These are phyloP conservation scores for Mimas tiliae DNA, from an alignment of 2,888 invertebrate species.

Conservation along the genomic window DNA sequence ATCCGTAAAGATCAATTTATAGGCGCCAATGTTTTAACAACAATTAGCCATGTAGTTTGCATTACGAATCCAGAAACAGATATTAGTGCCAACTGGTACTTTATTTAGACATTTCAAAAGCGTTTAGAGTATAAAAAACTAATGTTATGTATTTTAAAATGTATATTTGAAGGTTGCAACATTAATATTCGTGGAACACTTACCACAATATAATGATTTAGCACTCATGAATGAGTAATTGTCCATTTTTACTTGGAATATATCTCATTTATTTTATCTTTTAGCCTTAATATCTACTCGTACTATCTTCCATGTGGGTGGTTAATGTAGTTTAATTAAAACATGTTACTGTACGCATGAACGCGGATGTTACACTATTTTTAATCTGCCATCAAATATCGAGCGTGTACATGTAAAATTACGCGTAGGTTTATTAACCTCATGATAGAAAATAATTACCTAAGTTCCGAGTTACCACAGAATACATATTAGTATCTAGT, in stretches of 20 bases:
- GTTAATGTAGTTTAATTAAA: conserved; percentile 25
- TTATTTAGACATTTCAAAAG: background rate
- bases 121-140: background rate
- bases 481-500: no score
- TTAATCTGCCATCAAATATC: background rate
- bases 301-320: conserved; percentile 22
- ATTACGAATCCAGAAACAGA: background rate
- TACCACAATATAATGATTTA: background rate
- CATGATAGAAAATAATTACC: no score
- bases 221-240: conserved; percentile 3
- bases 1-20: background rate
- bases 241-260: background rate
- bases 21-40: background rate
- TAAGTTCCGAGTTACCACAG: no score
- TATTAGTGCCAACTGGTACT: background rate
- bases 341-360: conserved; percentile 24
- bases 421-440: background rate
- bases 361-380: conserved; percentile 14
- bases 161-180: background rate
- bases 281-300: conserved; percentile 5
- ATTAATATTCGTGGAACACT: background rate
- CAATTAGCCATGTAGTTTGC: background rate
- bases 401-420: background rate
- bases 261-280: conserved; percentile 5
- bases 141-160: background rate